phyloP scores from a whole-genome alignment of 2,113 vertebrate genomes.

The Peromyscus polionotus region DNA sequence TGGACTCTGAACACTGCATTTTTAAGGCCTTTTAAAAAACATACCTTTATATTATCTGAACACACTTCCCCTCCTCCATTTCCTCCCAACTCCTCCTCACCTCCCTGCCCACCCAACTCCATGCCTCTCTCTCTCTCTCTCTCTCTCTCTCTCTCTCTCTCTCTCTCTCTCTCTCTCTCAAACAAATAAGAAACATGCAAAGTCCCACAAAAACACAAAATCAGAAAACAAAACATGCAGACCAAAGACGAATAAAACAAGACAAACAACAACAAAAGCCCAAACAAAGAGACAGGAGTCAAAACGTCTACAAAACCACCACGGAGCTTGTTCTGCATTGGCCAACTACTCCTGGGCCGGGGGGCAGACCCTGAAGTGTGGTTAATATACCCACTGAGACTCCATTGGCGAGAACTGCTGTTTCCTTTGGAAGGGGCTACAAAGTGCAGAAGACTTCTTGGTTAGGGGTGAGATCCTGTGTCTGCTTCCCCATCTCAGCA shows the following conservation, averaged over 20 bases:
- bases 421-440: not conserved
- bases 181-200: not conserved
- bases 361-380: not conserved
- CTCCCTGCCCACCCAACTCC: too few species aligned
- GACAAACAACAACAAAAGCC: not conserved
- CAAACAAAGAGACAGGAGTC: not conserved
- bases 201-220: not conserved
- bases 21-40: not conserved
- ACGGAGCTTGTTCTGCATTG: not conserved
- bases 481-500: not conserved
- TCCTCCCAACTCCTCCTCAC: too few species aligned
- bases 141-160: too few species aligned
- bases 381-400: not conserved
- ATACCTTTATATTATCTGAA: not conserved
- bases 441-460: not conserved
- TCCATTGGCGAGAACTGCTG: too few species aligned
- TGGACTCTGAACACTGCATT: slow-evolving; percentile 7
- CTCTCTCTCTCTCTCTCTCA: too few species aligned
- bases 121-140: too few species aligned
- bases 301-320: not conserved
- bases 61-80: not conserved
- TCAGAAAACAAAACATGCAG: not conserved
- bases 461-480: not conserved
- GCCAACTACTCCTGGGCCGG: too few species aligned
- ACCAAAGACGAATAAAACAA: not conserved